Percentiles rank a stretch among this genome's conserved stretches.
Conservation (phyloP, 2,797 vertebrate genomes). For the Oreortyx pictus region DNA sequence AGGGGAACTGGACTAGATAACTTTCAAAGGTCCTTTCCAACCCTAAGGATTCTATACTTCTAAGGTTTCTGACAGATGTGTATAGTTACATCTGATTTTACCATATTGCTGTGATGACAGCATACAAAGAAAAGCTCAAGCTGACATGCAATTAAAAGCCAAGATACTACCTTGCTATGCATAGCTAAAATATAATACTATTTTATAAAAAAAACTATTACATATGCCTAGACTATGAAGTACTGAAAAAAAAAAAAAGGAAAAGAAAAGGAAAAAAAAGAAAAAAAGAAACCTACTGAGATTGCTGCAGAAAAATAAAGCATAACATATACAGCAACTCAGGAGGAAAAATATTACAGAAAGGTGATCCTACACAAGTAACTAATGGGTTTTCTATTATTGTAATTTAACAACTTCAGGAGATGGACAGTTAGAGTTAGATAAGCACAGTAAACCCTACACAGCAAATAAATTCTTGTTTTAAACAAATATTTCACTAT, state of each 20-base stretch:
- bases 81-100: not conserved
- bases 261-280: not conserved
- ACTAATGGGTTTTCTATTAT: slow-evolving; percentile 37
- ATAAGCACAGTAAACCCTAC: slow-evolving; percentile 12
- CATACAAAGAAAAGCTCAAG: not conserved
- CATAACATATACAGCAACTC: not conserved
- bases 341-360: slow-evolving; percentile 32
- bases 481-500: slow-evolving; percentile 18
- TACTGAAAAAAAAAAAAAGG: not conserved
- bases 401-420: slow-evolving; percentile 17
- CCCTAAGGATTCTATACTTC: too few species aligned
- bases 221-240: not conserved
- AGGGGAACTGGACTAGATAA: too few species aligned
- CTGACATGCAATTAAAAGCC: not conserved
- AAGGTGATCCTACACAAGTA: not conserved
- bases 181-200: not conserved
- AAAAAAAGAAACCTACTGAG: not conserved
- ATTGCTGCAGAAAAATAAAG: not conserved
- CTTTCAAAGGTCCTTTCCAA: too few species aligned
- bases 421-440: slow-evolving; percentile 44
- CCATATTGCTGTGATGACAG: not conserved
- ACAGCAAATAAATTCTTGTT: slow-evolving; percentile 23
- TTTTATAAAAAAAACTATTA: not conserved
- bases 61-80: not conserved
- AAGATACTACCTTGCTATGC: not conserved